A percentile compares a stretch with the other conserved stretches of the same genome.
phyloP scores from a whole-genome alignment of 2,888 invertebrate genomes.

The Microctonus aethiopoides region DNA sequence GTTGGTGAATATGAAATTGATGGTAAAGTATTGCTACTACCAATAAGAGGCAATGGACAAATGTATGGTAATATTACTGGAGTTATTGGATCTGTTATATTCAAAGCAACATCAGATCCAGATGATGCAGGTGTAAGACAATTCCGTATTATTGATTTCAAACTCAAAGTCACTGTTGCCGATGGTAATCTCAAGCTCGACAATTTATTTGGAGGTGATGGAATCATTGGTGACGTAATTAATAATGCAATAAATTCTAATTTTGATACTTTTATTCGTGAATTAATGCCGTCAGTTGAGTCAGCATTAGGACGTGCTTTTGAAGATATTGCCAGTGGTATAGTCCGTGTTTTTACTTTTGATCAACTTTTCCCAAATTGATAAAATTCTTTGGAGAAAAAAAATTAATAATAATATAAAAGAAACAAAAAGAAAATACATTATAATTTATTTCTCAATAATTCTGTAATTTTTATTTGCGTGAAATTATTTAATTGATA shows the following conservation, averaged over 20 bases:
- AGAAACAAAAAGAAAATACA: background rate
- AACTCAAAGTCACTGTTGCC: slow-evolving; percentile 68
- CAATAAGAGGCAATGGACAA: slow-evolving; percentile 72
- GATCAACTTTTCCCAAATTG: slow-evolving; percentile 70
- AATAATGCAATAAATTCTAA: slow-evolving; percentile 74
- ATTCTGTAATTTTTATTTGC: background rate
- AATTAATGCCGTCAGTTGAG: slow-evolving; percentile 72
- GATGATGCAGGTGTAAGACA: slow-evolving; percentile 68
- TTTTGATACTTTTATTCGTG: slow-evolving; percentile 70
- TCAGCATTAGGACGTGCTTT: slow-evolving; percentile 69
- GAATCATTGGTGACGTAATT: slow-evolving; percentile 71
- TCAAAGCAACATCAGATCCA: slow-evolving; percentile 62
- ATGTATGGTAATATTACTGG: slow-evolving; percentile 73
- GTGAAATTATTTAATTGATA: background rate
- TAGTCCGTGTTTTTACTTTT: slow-evolving; percentile 69
- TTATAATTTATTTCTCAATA: background rate
- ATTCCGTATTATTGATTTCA: slow-evolving; percentile 69
- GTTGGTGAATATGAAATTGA: slow-evolving; percentile 73
- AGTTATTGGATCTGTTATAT: slow-evolving; percentile 68
- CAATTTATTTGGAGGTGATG: slow-evolving; percentile 74
- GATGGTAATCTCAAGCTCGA: slow-evolving; percentile 71
- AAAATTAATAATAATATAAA: background rate
- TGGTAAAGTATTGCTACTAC: slow-evolving; percentile 70
- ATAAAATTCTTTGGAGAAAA: background rate
- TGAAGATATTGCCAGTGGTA: slow-evolving; percentile 70